Evolutionary conservation across 1,140 invertebrate species (phyloP), one percentile per base, ranked within the genome.

Genomic region (Propsilocerus akamusi): DNA sequence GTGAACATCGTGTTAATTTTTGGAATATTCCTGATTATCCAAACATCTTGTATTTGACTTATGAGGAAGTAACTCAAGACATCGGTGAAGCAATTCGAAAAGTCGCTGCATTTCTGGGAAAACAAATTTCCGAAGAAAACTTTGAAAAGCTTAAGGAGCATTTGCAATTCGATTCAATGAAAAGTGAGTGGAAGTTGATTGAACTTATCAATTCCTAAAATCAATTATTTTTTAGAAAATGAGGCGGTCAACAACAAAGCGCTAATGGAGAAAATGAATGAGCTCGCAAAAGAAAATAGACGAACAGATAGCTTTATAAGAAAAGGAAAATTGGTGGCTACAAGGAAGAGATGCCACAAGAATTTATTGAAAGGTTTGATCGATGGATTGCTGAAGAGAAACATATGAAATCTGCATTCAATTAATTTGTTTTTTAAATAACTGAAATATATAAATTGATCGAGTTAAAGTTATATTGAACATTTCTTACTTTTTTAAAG

Each of bases 231-330:
- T n/a, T n/a, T n/a, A n/a, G n/a, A 68, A 30, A n/a, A 30, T 30
- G 8, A 56, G 72, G 4, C 87, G 86, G 59, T 71, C 74, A n/a
- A 69, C 76, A 50, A 80, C 85, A 0, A 87, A 86, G 60, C 77
- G 78, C 49, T 72, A 69, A 55, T 57, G 59, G 0, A 58, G 63
- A 0, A 58, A 68, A 0, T 60, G 65, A 30, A 55, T 66, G n/a
- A n/a, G n/a, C n/a, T n/a, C n/a, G n/a, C n/a, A n/a, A n/a, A n/a
- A n/a, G n/a, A n/a, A n/a, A n/a, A n/a, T n/a, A n/a, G n/a, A n/a
- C n/a, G n/a, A n/a, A n/a, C n/a, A n/a, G n/a, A n/a, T 47, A 61
- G 65, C 20, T 80, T 81, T 58, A 75, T 79, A 54, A 67, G 78
- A 46, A 72, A 71, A 49, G 78, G 78, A 10, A 70, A 48, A 71